Percentiles rank a stretch among this genome's conserved stretches.
phyloP scores from a whole-genome alignment of 1,140 invertebrate species.

The Drosophila leontia region DNA sequence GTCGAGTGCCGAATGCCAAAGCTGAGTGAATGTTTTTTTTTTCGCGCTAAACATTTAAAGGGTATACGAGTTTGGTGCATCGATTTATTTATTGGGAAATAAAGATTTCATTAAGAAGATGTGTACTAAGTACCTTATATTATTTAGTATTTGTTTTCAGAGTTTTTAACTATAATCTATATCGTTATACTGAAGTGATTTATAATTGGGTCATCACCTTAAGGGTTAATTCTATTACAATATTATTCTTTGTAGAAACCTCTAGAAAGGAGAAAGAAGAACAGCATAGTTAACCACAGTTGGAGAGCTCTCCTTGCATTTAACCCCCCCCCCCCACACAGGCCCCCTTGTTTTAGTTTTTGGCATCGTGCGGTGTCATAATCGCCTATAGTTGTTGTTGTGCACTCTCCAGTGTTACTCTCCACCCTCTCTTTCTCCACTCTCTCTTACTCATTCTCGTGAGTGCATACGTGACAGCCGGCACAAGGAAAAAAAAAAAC shows the following conservation, averaged over 20 bases:
- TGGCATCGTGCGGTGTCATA: conserved; percentile 73
- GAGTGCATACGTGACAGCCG: conserved; percentile 59
- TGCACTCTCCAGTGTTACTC: conserved; percentile 4
- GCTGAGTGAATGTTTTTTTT: conserved; percentile 17
- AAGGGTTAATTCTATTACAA: conserved; percentile 10
- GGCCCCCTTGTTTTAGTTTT: conserved; percentile 32
- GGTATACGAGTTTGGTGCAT: conserved; percentile 9
- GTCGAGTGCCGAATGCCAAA: conserved; percentile 47
- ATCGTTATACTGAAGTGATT: too few species aligned
- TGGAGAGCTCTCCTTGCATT: conserved; percentile 19
- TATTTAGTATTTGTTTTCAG: too few species aligned
- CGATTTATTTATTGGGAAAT: background rate
- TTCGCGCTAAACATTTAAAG: background rate
- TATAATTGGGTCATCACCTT: too few species aligned
- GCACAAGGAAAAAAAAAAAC: conserved; percentile 33
- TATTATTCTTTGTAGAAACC: background rate
- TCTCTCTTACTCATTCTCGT: background rate
- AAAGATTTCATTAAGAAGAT: too few species aligned
- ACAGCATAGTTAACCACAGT: conserved; percentile 16
- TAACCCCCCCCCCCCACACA: conserved; percentile 9
- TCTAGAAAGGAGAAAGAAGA: background rate
- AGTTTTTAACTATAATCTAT: too few species aligned
- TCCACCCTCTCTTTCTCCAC: conserved; percentile 1
- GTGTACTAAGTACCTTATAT: too few species aligned
- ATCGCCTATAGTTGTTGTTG: conserved; percentile 31